Percentiles rank a stretch among this genome's conserved stretches.
Conservation (phyloP, 1,140 invertebrate genomes). For the Bursaphelenchus mucronatus region DNA sequence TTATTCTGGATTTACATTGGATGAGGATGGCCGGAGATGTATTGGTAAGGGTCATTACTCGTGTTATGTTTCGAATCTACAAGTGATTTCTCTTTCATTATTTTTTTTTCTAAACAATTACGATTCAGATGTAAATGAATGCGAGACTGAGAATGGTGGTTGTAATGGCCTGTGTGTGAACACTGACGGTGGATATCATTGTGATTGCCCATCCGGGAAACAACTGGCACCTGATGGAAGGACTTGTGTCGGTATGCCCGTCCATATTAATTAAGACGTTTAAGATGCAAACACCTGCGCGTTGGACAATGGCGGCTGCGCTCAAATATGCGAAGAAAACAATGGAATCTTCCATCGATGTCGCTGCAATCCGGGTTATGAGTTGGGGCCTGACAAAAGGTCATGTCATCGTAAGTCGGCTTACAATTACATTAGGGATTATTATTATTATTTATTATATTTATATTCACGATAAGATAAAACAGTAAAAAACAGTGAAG, state of each 20-base stretch:
- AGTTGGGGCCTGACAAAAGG: slow-evolving; percentile 42
- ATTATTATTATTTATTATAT: slow-evolving; percentile 59
- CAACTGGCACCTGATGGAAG: slow-evolving; percentile 38
- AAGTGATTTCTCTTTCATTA: too few species aligned
- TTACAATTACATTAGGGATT: neutral
- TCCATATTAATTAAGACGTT: neutral
- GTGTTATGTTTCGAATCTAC: slow-evolving; percentile 1
- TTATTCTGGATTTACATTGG: slow-evolving; percentile 63
- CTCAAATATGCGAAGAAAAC: slow-evolving; percentile 47
- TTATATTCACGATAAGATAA: too few species aligned
- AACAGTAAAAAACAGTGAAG: too few species aligned
- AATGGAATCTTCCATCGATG: slow-evolving; percentile 46
- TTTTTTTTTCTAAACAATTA: too few species aligned
- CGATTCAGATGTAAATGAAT: slow-evolving; percentile 30
- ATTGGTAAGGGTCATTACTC: slow-evolving; percentile 41
- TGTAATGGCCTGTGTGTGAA: slow-evolving; percentile 37
- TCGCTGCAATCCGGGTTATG: slow-evolving; percentile 36
- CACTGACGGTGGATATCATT: slow-evolving; percentile 29
- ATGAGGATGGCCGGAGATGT: slow-evolving; percentile 44
- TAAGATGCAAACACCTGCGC: slow-evolving; percentile 43
- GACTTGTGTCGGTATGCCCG: slow-evolving; percentile 22
- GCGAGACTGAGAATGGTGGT: slow-evolving; percentile 25
- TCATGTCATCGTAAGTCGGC: slow-evolving; percentile 40
- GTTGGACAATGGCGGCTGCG: slow-evolving; percentile 48
- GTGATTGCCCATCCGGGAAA: slow-evolving; percentile 17